These are phyloP conservation scores for Harmothoe impar DNA, from an alignment of 2,888 invertebrate species.

Conservation along the genomic window DNA sequence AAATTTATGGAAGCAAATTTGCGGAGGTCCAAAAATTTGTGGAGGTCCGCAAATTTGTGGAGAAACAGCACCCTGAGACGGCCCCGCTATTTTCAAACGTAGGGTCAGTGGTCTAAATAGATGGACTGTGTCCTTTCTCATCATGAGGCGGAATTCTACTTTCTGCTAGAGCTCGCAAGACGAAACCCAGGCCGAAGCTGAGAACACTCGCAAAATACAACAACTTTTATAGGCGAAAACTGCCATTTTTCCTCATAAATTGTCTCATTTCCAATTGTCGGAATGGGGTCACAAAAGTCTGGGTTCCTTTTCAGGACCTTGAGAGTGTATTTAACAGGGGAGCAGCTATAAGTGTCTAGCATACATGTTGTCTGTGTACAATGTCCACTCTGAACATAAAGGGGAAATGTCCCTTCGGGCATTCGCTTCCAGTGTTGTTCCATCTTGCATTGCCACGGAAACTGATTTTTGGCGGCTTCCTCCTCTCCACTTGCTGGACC, in stretches of 20 bases:
- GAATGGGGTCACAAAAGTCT: background rate
- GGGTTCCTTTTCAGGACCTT: constrained; percentile 9
- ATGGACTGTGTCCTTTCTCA: no score
- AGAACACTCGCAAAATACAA: background rate
- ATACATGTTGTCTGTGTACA: constrained; percentile 15
- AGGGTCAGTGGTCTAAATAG: no score
- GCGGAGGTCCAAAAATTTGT: no score
- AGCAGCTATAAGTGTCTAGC: constrained; percentile 4
- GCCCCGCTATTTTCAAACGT: no score
- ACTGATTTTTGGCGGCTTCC: background rate
- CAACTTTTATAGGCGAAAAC: background rate
- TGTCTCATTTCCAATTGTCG: background rate
- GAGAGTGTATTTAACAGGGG: background rate
- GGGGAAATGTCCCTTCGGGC: background rate
- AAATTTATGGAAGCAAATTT: no score
- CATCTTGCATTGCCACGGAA: background rate
- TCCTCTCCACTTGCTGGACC: background rate
- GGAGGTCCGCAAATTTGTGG: no score
- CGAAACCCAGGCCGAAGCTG: background rate
- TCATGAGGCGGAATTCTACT: no score
- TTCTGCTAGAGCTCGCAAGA: no score
- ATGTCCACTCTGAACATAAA: background rate
- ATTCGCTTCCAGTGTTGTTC: constrained; percentile 12
- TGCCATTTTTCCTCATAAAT: background rate
- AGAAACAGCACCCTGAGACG: no score